Conservation (phyloP, 2,888 invertebrate species). For the Calameuta filiformis region DNA sequence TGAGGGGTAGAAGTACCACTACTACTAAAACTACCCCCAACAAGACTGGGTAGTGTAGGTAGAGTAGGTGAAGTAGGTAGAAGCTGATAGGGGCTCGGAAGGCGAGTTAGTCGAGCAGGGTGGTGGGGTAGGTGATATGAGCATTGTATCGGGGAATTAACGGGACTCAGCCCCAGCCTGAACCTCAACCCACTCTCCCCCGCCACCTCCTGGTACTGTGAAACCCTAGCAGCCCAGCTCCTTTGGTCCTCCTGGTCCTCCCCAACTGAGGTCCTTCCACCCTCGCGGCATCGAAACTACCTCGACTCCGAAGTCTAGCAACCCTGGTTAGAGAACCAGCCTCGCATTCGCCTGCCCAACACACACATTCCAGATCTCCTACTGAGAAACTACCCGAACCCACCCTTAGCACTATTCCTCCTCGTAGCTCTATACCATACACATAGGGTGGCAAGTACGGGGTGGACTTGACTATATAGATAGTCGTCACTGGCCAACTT, state of each 20-base stretch:
- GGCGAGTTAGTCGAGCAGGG: conserved; percentile 50
- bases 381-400: conserved; percentile 22
- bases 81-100: conserved; percentile 24
- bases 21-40: neutral
- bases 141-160: conserved; percentile 67
- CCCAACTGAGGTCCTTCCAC: conserved; percentile 24
- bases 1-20: neutral
- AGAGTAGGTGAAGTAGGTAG: neutral
- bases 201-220: neutral
- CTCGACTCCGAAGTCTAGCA: conserved; percentile 20
- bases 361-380: conserved; percentile 19
- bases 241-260: neutral
- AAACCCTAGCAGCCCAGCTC: neutral
- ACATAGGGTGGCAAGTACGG: neutral
- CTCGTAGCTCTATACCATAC: neutral
- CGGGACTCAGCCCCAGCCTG: conserved; percentile 43
- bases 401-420: conserved; percentile 19
- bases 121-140: conserved; percentile 65
- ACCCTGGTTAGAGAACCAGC: conserved; percentile 1
- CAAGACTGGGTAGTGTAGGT: neutral
- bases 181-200: conserved; percentile 4
- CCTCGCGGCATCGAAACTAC: conserved; percentile 14
- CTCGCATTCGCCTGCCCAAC: conserved; percentile 15
- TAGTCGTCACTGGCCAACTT: neutral
- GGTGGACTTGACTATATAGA: neutral